Base-by-base conservation (phyloP, 2,113 vertebrate genomes). In the Synodontis membranacea region DNA sequence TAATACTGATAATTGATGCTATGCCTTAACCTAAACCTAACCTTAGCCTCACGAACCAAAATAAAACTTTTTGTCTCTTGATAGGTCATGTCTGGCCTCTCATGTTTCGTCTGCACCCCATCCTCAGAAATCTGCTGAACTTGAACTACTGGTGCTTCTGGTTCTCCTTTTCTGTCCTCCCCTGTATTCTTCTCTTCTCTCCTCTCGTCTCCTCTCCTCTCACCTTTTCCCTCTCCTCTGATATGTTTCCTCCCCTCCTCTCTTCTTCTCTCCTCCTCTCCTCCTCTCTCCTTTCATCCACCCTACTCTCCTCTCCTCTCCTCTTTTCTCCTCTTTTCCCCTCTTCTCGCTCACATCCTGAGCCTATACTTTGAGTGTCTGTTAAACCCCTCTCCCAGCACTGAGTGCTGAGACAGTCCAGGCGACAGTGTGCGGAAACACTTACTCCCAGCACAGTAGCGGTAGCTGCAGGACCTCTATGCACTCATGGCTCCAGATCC, bases 391-490 rank as follows among this genome's bases (percentile, higher is more conserved):
- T 74, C 31, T 85, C 52, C 15, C 6, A 34, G 83, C 48, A 64
- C 44, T 60, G 76, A 54, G 37, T 11, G 84, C 60, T 87, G 56
- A 85, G 31, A 42, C 82, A 64, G 31, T 58, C 21, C 66, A 56
- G 82, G 78, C 66, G 82, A 88, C 50, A 54, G 68, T 78, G 50
- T 68, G 66, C 82, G 84, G 82, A 86, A 44, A 39, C 56, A 46
- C 42, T 72, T 46, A 42, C 31, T 82, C 84, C 39, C 83, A 82
- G 79, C 48, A 88, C 76, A 84, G 84, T 79, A 88, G 84, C 58
- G 70, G 87, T 58, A 80, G 58, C 58, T 23, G 52, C 56, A 76
- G 84, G 34, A 68, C 39, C 50, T 46, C 44, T 48, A 21, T 75
- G 7, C 2, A 1, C 52, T 76, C 31, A 66, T 60, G 31, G 60